Evolutionary conservation across 2,888 invertebrate species (phyloP).

Genomic region (Caradrina clavipalpis): DNA sequence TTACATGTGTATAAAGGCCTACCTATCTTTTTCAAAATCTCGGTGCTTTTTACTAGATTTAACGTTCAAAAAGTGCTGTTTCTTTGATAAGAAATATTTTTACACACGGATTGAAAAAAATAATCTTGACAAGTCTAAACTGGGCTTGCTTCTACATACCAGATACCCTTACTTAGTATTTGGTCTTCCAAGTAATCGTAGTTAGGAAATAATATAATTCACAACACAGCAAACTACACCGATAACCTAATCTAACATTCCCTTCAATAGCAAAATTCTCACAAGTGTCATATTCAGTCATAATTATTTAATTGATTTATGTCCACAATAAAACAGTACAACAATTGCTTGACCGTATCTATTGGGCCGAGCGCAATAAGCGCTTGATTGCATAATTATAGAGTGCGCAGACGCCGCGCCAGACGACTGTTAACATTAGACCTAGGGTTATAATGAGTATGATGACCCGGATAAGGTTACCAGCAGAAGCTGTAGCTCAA

Average conservation of each 20-base stretch:
- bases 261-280: slow-evolving; percentile 35
- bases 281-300: slow-evolving; percentile 41
- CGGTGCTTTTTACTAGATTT: too few species aligned
- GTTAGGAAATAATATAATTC: not conserved
- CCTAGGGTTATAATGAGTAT: slow-evolving; percentile 62
- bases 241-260: not conserved
- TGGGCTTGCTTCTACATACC: not conserved
- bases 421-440: slow-evolving; percentile 64
- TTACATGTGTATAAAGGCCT: too few species aligned
- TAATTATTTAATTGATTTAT: slow-evolving; percentile 44
- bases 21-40: too few species aligned
- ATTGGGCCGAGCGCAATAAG: slow-evolving; percentile 59
- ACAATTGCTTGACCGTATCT: slow-evolving; percentile 51
- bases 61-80: too few species aligned
- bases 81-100: too few species aligned
- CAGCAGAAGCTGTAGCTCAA: slow-evolving; percentile 17
- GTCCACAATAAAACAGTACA: slow-evolving; percentile 33
- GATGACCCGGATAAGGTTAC: slow-evolving; percentile 34
- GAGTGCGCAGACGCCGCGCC: slow-evolving; percentile 47
- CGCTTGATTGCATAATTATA: slow-evolving; percentile 67
- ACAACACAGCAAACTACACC: not conserved
- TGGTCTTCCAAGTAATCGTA: not conserved
- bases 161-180: too few species aligned
- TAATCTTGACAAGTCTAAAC: not conserved
- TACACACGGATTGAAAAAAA: too few species aligned